Percentiles rank a stretch among this genome's conserved stretches.
Evolutionary conservation across 2,888 invertebrate species (phyloP).

Genomic region (Cerastis rubricosa): DNA sequence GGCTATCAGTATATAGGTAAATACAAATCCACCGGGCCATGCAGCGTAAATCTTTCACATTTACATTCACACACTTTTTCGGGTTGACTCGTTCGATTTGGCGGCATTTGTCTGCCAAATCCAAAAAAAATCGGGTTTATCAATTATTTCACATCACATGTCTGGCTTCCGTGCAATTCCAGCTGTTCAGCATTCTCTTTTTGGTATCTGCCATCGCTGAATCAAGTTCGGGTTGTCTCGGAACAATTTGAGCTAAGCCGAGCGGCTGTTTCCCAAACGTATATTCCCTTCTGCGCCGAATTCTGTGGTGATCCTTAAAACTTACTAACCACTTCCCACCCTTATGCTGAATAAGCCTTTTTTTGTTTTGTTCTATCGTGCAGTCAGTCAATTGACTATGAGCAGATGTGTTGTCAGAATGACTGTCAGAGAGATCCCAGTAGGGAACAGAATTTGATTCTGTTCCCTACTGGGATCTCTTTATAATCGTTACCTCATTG

Average conservation of each 20-base stretch:
- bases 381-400: no score
- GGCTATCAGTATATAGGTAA: not conserved
- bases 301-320: not conserved
- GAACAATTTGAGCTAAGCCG: not conserved
- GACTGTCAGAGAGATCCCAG: no score
- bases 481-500: no score
- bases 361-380: no score
- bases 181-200: not conserved
- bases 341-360: not conserved
- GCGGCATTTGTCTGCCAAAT: not conserved
- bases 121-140: no score
- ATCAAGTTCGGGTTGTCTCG: not conserved
- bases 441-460: no score
- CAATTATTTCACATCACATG: not conserved
- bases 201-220: not conserved
- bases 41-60: not conserved
- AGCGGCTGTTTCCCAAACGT: not conserved
- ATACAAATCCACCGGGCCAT: not conserved
- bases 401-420: no score
- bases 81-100: not conserved
- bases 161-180: not conserved
- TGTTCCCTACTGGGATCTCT: no score
- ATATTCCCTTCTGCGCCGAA: not conserved
- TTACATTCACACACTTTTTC: not conserved
- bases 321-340: not conserved